Evolutionary conservation across 2,888 invertebrate species (phyloP).

Genomic region (Pseudococcus jackbeardsleyi): DNA sequence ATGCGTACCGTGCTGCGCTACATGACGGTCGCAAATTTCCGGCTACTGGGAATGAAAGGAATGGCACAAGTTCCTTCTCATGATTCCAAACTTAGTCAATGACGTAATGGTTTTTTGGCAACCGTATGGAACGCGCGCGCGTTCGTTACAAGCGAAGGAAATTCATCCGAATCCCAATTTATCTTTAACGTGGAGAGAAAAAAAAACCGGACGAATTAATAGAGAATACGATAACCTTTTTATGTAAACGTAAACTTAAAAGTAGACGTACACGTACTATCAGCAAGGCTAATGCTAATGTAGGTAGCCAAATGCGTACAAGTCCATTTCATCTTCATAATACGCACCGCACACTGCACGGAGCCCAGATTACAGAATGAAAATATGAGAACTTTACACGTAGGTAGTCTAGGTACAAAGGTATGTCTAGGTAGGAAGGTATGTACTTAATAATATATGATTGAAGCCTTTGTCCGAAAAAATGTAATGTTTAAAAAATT

Average conservation of each 20-base stretch:
- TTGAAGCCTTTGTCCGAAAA: too few species aligned
- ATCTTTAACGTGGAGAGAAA: not conserved
- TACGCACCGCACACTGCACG: too few species aligned
- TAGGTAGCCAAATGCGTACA: too few species aligned
- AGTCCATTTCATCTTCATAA: not conserved
- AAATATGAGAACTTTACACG: too few species aligned
- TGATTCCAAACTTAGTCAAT: constrained; percentile 25
- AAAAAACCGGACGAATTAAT: not conserved
- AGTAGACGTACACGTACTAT: not conserved
- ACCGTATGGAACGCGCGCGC: not conserved
- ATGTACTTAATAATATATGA: too few species aligned
- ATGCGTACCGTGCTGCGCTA: not conserved
- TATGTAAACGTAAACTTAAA: not conserved
- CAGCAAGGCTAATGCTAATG: too few species aligned
- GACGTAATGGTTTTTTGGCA: constrained; percentile 45
- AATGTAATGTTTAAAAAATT: too few species aligned
- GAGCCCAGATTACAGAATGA: too few species aligned
- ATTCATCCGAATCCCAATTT: not conserved
- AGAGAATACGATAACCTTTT: constrained; percentile 21
- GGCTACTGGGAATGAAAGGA: not conserved
- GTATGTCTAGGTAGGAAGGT: too few species aligned
- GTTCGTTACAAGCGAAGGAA: not conserved
- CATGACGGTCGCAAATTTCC: not conserved
- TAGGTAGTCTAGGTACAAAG: too few species aligned
- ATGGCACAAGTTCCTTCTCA: not conserved